phyloP scores from a whole-genome alignment of 2,113 vertebrate genomes.

The Limnothrissa miodon region DNA sequence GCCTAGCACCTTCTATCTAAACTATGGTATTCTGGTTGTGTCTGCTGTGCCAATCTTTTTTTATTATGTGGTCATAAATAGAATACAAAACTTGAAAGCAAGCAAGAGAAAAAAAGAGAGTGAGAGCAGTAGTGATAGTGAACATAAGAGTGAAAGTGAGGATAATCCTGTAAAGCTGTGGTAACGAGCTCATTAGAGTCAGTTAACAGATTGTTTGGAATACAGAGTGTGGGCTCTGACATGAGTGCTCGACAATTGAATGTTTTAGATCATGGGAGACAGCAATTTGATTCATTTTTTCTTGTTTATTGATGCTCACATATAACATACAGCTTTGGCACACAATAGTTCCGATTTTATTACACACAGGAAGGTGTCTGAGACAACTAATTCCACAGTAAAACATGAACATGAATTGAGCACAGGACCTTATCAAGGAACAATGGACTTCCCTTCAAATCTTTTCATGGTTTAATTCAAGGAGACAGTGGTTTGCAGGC shows the following conservation, averaged over 20 bases:
- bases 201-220: constrained; percentile 22
- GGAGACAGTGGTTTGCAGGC: not conserved
- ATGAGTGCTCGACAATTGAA: not conserved
- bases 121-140: not conserved
- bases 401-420: not conserved
- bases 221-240: not conserved
- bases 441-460: not conserved
- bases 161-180: constrained; percentile 26
- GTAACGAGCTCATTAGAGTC: constrained; percentile 7
- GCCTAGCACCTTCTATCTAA: not conserved
- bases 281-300: not conserved
- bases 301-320: constrained; percentile 6
- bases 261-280: not conserved
- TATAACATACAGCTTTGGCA: not conserved
- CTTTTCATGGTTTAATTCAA: not conserved
- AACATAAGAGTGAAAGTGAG: not conserved
- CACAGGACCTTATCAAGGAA: not conserved
- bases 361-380: not conserved
- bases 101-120: not conserved
- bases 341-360: not conserved
- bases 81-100: not conserved
- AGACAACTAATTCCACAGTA: not conserved
- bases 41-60: not conserved
- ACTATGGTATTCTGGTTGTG: not conserved
- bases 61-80: not conserved